Conservation (phyloP, 2,888 invertebrate genomes). For the Congeria kusceri region DNA sequence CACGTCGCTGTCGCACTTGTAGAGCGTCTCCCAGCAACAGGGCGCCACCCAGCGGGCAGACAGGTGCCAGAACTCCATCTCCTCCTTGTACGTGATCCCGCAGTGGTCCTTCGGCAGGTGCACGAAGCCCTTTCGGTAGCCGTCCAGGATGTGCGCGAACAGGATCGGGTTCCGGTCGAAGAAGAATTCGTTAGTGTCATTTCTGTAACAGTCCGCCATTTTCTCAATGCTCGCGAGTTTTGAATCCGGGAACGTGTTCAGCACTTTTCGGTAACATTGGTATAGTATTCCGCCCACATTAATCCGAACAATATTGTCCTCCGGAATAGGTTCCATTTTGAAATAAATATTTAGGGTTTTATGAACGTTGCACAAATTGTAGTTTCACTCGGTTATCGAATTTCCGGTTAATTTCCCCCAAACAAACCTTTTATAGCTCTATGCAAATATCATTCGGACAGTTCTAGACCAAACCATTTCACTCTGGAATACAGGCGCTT, state of each 20-base stretch:
- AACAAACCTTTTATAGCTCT: too few relatives aligned
- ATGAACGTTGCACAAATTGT: too few relatives aligned
- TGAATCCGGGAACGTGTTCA: constrained; percentile 7
- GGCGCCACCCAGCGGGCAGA: constrained; percentile 5
- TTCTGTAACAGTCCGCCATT: background rate
- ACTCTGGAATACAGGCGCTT: too few relatives aligned
- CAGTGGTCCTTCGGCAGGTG: constrained; percentile 7
- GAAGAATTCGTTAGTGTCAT: background rate
- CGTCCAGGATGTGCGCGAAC: constrained; percentile 5
- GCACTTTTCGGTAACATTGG: background rate
- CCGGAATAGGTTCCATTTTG: background rate
- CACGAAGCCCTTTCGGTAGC: background rate
- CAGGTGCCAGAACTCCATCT: background rate
- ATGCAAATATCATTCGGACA: too few relatives aligned
- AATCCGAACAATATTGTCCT: background rate
- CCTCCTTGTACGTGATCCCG: constrained; percentile 4
- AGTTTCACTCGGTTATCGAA: too few relatives aligned
- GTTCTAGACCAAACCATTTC: too few relatives aligned
- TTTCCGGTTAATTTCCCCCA: too few relatives aligned
- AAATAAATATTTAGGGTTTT: too few relatives aligned
- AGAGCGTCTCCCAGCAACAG: constrained; percentile 19
- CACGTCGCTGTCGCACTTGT: constrained; percentile 5
- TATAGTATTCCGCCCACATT: constrained; percentile 8
- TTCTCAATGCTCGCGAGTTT: constrained; percentile 3
- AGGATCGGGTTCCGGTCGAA: constrained; percentile 3